phyloP scores from a whole-genome alignment of 2,888 invertebrate species.

The Heliconius erato region DNA sequence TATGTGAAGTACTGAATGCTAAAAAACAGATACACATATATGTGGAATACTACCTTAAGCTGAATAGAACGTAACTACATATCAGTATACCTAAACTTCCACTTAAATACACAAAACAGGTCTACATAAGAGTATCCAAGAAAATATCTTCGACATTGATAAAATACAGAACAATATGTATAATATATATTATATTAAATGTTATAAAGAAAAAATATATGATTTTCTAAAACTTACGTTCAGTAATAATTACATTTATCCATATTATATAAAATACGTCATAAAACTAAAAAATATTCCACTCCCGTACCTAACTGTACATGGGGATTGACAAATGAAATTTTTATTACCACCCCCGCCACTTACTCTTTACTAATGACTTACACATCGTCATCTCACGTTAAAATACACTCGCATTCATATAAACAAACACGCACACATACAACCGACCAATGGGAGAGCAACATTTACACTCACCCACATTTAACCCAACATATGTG shows the following conservation, averaged over 20 bases:
- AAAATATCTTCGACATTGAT: too few species aligned
- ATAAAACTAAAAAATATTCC: background rate
- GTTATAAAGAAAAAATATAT: background rate
- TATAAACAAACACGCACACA: constrained; percentile 51
- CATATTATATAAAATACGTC: background rate
- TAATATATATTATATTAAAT: too few species aligned
- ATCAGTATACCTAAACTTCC: too few species aligned
- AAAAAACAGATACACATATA: too few species aligned
- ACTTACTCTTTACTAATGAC: constrained; percentile 69
- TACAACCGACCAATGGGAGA: constrained; percentile 42
- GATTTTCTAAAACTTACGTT: background rate
- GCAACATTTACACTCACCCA: constrained; percentile 46
- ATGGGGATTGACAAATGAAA: constrained; percentile 75
- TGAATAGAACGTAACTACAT: too few species aligned
- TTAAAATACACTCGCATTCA: constrained; percentile 48
- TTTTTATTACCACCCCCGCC: constrained; percentile 69
- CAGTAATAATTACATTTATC: background rate
- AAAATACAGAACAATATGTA: too few species aligned
- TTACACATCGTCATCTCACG: constrained; percentile 61
- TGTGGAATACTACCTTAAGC: too few species aligned
- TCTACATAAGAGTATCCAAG: too few species aligned
- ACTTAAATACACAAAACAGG: too few species aligned
- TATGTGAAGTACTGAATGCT: background rate
- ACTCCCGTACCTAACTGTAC: constrained; percentile 42
- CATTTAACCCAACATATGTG: constrained; percentile 43